Percentiles rank a stretch among this genome's conserved stretches.
These are phyloP conservation scores for Barypeithes pellucidus DNA, from an alignment of 2,888 invertebrate genomes.

Conservation along the genomic window DNA sequence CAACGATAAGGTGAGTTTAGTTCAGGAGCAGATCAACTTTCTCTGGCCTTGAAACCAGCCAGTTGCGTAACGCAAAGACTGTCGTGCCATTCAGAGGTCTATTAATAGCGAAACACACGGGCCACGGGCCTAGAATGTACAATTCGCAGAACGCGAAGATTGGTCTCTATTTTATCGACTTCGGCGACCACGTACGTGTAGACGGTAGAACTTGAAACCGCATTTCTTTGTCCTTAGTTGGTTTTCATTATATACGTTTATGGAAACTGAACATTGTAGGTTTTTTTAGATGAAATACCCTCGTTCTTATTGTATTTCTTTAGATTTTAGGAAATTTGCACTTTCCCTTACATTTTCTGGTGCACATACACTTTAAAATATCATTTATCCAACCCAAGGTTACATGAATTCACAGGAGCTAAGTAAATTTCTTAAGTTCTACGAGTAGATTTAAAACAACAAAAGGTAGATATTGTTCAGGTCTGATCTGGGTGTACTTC, in stretches of 20 bases:
- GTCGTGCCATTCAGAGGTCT: slow-evolving; percentile 60
- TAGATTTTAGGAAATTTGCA: too few species aligned
- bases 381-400: too few species aligned
- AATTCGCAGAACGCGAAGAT: slow-evolving; percentile 39
- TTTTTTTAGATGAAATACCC: too few species aligned
- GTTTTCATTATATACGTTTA: too few species aligned
- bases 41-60: slow-evolving; percentile 65
- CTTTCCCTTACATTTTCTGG: too few species aligned
- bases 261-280: too few species aligned
- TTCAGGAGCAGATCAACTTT: slow-evolving; percentile 61
- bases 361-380: too few species aligned
- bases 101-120: slow-evolving; percentile 61
- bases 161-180: slow-evolving; percentile 12
- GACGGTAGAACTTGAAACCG: slow-evolving; percentile 13
- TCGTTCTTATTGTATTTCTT: too few species aligned
- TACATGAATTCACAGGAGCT: neutral
- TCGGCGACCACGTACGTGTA: slow-evolving; percentile 3
- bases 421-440: slow-evolving; percentile 5
- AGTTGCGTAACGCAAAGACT: slow-evolving; percentile 66
- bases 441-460: slow-evolving; percentile 32
- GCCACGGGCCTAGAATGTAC: slow-evolving; percentile 37
- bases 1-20: slow-evolving; percentile 33
- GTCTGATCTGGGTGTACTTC: slow-evolving; percentile 35
- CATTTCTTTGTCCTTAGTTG: slow-evolving; percentile 21
- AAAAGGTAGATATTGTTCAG: slow-evolving; percentile 26